These are phyloP conservation scores for Elysia crispata DNA, from an alignment of 2,888 invertebrate genomes.

Conservation along the genomic window DNA sequence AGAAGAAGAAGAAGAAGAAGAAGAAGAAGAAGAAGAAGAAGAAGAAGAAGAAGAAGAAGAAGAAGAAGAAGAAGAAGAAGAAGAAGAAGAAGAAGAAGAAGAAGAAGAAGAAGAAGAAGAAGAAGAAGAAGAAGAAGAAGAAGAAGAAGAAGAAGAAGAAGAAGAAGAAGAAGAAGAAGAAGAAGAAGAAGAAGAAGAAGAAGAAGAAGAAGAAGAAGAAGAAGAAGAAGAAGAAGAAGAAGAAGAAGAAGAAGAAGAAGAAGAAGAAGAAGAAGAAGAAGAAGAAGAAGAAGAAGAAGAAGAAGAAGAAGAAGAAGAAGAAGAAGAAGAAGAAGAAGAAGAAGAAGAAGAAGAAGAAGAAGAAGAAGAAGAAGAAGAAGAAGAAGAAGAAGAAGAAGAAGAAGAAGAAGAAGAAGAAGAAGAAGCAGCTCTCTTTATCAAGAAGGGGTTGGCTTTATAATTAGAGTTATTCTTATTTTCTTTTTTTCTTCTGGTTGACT, in stretches of 20 bases:
- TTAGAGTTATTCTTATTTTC: too few species aligned
- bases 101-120: slow-evolving; percentile 5
- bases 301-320: background rate
- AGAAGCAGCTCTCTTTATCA: background rate
- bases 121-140: slow-evolving; percentile 14
- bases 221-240: background rate
- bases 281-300: background rate
- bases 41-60: slow-evolving; percentile 6
- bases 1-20: slow-evolving; percentile 1
- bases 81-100: slow-evolving; percentile 6
- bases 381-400: background rate
- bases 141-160: slow-evolving; percentile 10
- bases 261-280: background rate
- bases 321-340: background rate
- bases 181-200: slow-evolving; percentile 10
- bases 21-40: background rate
- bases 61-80: background rate
- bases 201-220: slow-evolving; percentile 17
- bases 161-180: slow-evolving; percentile 20
- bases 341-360: background rate
- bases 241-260: background rate
- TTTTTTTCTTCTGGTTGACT: too few species aligned
- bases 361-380: background rate
- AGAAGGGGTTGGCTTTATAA: background rate
- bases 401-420: background rate